Base-by-base conservation (phyloP, 2,888 invertebrate species). In the Hyposoter dolosus region DNA sequence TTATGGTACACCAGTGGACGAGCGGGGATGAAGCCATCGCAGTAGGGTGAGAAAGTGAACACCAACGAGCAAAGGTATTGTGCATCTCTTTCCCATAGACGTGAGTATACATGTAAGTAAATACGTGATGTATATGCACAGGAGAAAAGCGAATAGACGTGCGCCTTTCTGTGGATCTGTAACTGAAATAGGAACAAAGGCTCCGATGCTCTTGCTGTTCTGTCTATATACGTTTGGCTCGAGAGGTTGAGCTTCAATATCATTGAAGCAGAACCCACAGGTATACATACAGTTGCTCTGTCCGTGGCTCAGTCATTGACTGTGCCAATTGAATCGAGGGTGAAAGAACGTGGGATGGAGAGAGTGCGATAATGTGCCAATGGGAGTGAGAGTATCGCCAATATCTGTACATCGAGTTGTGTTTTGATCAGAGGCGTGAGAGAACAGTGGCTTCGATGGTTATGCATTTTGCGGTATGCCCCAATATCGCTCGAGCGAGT, bases 111-210 rank as follows among this genome's bases (percentile, higher is more conserved):
- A 63, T 43, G 10, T 40, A 56, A 12, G 56, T 56, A 60, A 60
- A 60, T 28, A 74, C 7, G 19, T 68, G 74, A 65, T 43, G 23
- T 60, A 56, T 60, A 81, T 60, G 68, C 32, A 71, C 77, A 76
- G 19, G 76, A 75, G 60, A 28, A 28, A 83, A 75, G 65, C 71
- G 86, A 83, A 84, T 82, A 88, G 82, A 88, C 71, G 28, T 86
- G 89, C 89, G 86, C 89, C 89, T 88, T 89, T 89, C 88, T 88
- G 89, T 87, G 89, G 90, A 89, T 91, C 91, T 90, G 90, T 91
- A 91, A 92, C 91, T 88, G 88, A 91, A 91, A 90, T 90, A 88
- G 86, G 89, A 91, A 92, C 90, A 92, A 93, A 92, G 90, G 88
- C 90, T 88, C 87, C 23, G 77, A 35, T 53, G 43, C 72, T 78